Evolutionary conservation across 2,888 invertebrate species (phyloP), one percentile per base, ranked within the genome.

Genomic region (Argyresthia albistria): DNA sequence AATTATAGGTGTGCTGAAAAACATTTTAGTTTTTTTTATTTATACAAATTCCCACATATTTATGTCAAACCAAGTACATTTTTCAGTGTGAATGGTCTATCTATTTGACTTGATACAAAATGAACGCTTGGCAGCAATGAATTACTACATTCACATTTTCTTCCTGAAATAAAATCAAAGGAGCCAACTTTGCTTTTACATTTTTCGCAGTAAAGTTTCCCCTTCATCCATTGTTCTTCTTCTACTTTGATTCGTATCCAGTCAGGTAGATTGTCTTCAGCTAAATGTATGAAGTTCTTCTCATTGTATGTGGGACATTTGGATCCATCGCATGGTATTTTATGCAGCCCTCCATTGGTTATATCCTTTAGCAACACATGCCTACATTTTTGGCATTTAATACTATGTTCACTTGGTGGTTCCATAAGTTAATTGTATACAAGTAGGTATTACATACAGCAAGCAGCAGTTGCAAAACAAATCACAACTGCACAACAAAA

Each of bases 141-240:
- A 43, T 73, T 64, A 35, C 79, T 74, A 73, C 92, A 92, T n/a
- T 76, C 72, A 71, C 92, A 92, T 71, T 91, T 91, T 61, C 83
- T 76, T 35, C 92, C 91, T 1, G 90, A 88, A 35, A 92, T 75
- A 73, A 90, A 93, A 73, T 93, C 91, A 69, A 92, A 93, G 6
- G 90, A 89, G 8, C 93, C 93, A 36, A 93, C 79, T 73, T 90
- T 86, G 42, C 81, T 80, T 46, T 88, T 77, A 71, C 93, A 93
- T 56, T 88, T 77, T 54, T 78, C 84, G 72, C 93, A 93, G 56
- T 89, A 83, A 36, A 93, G 66, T 76, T 91, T 91, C n/a, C 92
- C 92, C 69, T 90, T 92, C 0, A 89, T 89, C 92, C 92, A 93
- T 50, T 89, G 75, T 57, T 89, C 88, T 54, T 78, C 72, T 65